These are phyloP conservation scores for Lithobates sylvaticus DNA, from an alignment of 2,797 vertebrate species.

Conservation along the genomic window DNA sequence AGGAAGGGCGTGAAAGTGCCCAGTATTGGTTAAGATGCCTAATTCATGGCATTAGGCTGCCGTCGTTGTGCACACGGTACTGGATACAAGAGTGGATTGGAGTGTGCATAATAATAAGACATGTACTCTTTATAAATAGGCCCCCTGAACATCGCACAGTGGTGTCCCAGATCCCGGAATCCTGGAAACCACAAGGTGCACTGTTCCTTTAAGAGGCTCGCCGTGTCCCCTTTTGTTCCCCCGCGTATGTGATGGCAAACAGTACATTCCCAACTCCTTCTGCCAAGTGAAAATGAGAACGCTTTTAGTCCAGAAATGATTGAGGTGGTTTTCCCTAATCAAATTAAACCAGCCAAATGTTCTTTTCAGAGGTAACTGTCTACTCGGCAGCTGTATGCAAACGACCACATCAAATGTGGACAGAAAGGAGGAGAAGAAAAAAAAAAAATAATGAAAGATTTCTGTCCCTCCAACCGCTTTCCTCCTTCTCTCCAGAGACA, in stretches of 20 bases:
- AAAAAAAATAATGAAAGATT: slow-evolving; percentile 76
- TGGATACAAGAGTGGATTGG: no score
- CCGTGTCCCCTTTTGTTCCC: slow-evolving; percentile 71
- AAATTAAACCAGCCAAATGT: slow-evolving; percentile 86
- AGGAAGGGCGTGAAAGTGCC: no score
- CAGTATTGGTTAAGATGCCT: no score
- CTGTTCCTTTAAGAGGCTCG: slow-evolving; percentile 58
- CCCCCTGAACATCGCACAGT: neutral
- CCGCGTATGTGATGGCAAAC: slow-evolving; percentile 72
- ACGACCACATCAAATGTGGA: slow-evolving; percentile 82
- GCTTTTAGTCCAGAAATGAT: slow-evolving; percentile 82
- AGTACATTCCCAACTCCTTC: slow-evolving; percentile 78
- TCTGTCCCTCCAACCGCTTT: slow-evolving; percentile 75
- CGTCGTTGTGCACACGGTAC: no score
- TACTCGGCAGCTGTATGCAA: slow-evolving; percentile 88
- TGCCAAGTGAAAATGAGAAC: slow-evolving; percentile 84
- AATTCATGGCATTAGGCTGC: no score
- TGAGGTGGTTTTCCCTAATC: slow-evolving; percentile 86
- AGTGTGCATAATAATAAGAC: no score
- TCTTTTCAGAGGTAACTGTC: slow-evolving; percentile 88
- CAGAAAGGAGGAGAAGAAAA: slow-evolving; percentile 53
- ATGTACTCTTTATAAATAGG: no score
- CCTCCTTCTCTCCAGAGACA: slow-evolving; percentile 74
- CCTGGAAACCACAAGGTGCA: neutral
- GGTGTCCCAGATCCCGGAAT: neutral